A percentile compares a stretch with the other conserved stretches of the same genome.
Conservation (phyloP, 2,888 invertebrate genomes). For the Linnaemya tessellans region DNA sequence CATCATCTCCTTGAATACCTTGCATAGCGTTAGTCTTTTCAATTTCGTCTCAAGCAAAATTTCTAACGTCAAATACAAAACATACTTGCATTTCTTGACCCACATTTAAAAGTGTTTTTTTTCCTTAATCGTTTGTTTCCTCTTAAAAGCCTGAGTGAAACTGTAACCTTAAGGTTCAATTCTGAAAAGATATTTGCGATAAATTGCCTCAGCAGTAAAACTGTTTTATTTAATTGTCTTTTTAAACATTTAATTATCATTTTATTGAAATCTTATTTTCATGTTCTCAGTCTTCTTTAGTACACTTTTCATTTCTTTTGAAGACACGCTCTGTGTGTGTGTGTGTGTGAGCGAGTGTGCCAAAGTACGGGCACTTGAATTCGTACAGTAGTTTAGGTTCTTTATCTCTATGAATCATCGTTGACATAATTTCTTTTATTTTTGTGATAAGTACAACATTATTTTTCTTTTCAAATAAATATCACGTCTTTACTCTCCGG, state of each 20-base stretch:
- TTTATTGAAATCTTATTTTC: slow-evolving; percentile 63
- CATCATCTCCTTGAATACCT: neutral
- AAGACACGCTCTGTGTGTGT: neutral
- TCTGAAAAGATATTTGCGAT: slow-evolving; percentile 46
- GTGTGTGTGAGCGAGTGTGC: neutral
- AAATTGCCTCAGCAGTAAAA: slow-evolving; percentile 45
- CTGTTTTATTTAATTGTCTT: slow-evolving; percentile 41
- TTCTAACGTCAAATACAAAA: neutral
- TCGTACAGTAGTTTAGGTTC: slow-evolving; percentile 34
- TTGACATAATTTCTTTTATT: slow-evolving; percentile 57
- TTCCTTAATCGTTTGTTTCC: slow-evolving; percentile 4
- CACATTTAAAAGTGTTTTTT: slow-evolving; percentile 13
- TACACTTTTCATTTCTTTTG: slow-evolving; percentile 38
- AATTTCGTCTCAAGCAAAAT: neutral
- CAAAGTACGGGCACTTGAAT: slow-evolving; percentile 18
- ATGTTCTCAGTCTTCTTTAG: slow-evolving; percentile 26
- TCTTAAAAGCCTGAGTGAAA: slow-evolving; percentile 16
- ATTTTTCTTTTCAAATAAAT: slow-evolving; percentile 61
- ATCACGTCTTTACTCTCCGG: slow-evolving; percentile 72
- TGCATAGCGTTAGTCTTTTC: neutral
- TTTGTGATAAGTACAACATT: slow-evolving; percentile 31
- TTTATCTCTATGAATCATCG: slow-evolving; percentile 59
- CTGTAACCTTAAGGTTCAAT: slow-evolving; percentile 42
- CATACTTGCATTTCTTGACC: neutral
- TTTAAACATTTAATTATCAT: slow-evolving; percentile 53